Conservation (phyloP, 2,888 invertebrate genomes). For the Chamaedrilus cognettii region DNA sequence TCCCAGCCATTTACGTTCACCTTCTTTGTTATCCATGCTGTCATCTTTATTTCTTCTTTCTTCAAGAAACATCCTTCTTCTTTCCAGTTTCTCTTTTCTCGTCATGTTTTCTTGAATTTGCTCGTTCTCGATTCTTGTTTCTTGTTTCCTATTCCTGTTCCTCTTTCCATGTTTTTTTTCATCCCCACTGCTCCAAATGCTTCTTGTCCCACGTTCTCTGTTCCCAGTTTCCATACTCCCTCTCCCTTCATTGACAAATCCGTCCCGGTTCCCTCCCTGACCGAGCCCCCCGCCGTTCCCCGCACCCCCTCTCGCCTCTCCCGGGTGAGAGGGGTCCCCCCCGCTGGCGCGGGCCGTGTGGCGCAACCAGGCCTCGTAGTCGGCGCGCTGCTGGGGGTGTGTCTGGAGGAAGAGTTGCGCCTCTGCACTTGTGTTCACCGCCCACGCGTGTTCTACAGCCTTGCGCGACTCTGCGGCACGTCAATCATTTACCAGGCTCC, state of each 20-base stretch:
- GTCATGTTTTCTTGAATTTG: no score
- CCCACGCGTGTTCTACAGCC: slow-evolving; percentile 59
- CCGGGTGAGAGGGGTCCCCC: no score
- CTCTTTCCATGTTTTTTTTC: background rate
- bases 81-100: no score
- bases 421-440: slow-evolving; percentile 62
- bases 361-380: slow-evolving; percentile 32
- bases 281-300: no score
- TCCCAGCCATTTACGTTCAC: no score
- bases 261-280: no score
- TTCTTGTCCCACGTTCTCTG: background rate
- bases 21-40: no score
- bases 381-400: slow-evolving; percentile 56
- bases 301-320: no score
- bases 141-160: background rate
- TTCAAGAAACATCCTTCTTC: no score
- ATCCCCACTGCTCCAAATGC: background rate
- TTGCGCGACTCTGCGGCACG: slow-evolving; percentile 48
- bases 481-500: background rate
- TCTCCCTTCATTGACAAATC: background rate
- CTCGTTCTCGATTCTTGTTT: no score
- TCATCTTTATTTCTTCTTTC: no score
- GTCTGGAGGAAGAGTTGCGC: slow-evolving; percentile 60
- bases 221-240: background rate
- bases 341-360: no score